Conservation (phyloP, 2,888 invertebrate genomes). For the Lycaena phlaeas region DNA sequence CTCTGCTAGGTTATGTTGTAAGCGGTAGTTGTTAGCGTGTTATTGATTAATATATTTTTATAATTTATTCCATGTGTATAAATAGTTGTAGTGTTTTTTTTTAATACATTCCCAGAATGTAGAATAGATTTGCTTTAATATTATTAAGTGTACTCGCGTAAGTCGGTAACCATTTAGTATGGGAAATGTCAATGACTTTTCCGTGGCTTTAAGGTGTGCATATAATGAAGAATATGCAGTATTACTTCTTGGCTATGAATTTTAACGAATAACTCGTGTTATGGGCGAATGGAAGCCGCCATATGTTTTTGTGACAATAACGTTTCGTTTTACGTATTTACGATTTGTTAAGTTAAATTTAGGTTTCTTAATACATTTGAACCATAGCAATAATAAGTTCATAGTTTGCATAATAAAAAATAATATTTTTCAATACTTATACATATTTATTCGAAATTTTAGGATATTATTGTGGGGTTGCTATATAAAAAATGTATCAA, state of each 20-base stretch:
- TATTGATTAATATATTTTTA: slow-evolving; percentile 40
- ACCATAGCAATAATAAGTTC: slow-evolving; percentile 2
- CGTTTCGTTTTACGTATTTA: background rate
- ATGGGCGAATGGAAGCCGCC: background rate
- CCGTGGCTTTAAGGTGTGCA: background rate
- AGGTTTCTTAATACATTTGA: no score
- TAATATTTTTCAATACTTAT: background rate
- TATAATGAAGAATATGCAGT: slow-evolving; percentile 3
- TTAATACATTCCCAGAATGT: slow-evolving; percentile 56
- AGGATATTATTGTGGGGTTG: background rate
- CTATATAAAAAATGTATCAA: background rate
- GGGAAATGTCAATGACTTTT: slow-evolving; percentile 13
- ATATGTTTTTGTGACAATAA: slow-evolving; percentile 3
- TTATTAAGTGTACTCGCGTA: slow-evolving; percentile 35
- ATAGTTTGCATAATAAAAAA: background rate
- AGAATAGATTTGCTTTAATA: slow-evolving; percentile 53
- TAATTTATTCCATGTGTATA: slow-evolving; percentile 45
- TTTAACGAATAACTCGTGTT: background rate
- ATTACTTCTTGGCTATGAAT: slow-evolving; percentile 5
- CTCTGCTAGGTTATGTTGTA: slow-evolving; percentile 26
- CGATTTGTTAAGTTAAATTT: no score
- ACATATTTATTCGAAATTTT: background rate
- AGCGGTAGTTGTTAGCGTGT: slow-evolving; percentile 21
- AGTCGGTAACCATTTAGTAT: slow-evolving; percentile 18
- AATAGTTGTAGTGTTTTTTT: slow-evolving; percentile 33